These are phyloP conservation scores for Fregetta grallaria DNA, from an alignment of 2,113 vertebrate species.

Conservation along the genomic window DNA sequence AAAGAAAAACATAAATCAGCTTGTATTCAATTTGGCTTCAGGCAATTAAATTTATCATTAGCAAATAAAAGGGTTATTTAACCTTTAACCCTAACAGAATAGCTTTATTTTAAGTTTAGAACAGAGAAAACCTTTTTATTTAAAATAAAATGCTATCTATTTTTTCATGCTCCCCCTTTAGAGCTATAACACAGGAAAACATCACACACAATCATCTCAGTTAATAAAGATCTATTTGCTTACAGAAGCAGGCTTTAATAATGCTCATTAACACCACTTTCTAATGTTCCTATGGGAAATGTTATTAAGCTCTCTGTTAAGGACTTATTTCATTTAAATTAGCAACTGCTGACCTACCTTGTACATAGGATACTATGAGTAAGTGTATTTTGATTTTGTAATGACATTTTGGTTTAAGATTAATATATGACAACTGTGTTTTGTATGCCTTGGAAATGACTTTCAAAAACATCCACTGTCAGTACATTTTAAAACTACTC, in stretches of 20 bases:
- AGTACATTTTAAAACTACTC: neutral
- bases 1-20: neutral
- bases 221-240: constrained; percentile 75
- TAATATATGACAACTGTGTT: neutral
- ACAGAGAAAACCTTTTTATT: constrained; percentile 41
- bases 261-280: constrained; percentile 64
- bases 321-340: constrained; percentile 72
- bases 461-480: neutral
- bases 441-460: neutral
- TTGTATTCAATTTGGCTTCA: neutral
- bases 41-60: constrained; percentile 66
- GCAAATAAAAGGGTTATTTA: constrained; percentile 63
- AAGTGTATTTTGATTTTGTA: neutral
- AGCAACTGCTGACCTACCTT: constrained; percentile 45
- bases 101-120: constrained; percentile 60
- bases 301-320: constrained; percentile 66
- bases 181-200: constrained; percentile 30
- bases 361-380: constrained; percentile 18
- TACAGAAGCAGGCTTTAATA: constrained; percentile 61
- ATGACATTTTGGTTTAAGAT: neutral
- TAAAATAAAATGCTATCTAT: neutral
- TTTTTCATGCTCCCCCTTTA: constrained; percentile 19
- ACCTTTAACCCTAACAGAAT: constrained; percentile 36
- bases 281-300: constrained; percentile 67
- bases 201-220: constrained; percentile 5